Base-by-base conservation (phyloP, 2,888 invertebrate genomes). In the Dexiosoma caninum region DNA sequence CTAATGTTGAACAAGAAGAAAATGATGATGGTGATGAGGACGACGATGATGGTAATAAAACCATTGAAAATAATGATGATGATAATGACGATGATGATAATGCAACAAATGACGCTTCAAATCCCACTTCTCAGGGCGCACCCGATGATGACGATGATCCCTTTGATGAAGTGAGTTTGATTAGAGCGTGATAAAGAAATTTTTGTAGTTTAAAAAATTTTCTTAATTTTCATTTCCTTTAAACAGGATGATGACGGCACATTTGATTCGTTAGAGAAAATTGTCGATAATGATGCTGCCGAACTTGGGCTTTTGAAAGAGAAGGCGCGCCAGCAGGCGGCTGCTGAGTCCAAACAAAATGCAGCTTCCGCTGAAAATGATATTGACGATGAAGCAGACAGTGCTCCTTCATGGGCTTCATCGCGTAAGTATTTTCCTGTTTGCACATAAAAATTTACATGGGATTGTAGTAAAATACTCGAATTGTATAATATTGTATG, bases 81-180 rank as follows among this genome's bases (percentile, higher is more conserved):
- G 85, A 42, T 35, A 27, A 27, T 27, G 82, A 82, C 14, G 32
- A 62, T 40, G 85, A 83, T 72, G 81, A 85, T 6, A 72, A 84
- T 60, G 81, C 14, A 23, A 72, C 80, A n/a, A 53, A 32, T 42
- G 76, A 80, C 44, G 42, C 66, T 9, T 76, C 80, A 19, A 76
- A 71, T 14, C 66, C 53, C 14, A 21, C 9, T 14, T 75, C 79
- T 10, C 64, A 75, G 16, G 51, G 8, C 9, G 84, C 86, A 14
- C 85, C 88, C 10, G 85, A 85, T 46, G 88, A 87, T 59, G 86
- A 87, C 57, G 86, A 86, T 35, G 86, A 87, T 85, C 92, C 91
- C 49, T 91, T 92, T 83, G 88, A 90, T 77, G 92, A 92, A 91
- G 92, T 92, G 87, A 53, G 66, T 71, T 44, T 16, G 9, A 42